These are phyloP conservation scores for Eidolon helvum DNA, from an alignment of 2,113 vertebrate genomes.

Conservation along the genomic window DNA sequence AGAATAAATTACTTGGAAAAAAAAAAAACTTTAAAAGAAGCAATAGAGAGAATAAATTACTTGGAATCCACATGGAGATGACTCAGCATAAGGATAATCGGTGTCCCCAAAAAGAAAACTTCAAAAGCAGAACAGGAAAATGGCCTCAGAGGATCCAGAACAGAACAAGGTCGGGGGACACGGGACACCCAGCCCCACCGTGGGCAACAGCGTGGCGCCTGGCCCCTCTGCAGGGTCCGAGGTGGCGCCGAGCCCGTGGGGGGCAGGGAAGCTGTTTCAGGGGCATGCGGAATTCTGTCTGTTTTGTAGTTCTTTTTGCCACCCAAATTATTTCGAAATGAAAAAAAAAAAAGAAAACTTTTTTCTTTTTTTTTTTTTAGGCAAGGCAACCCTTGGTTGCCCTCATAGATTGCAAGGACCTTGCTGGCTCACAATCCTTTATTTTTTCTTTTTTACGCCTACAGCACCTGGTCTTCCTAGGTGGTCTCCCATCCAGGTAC, in stretches of 20 bases:
- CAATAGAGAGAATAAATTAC: too few relatives aligned
- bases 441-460: too few relatives aligned
- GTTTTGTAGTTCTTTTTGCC: not conserved
- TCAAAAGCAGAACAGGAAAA: not conserved
- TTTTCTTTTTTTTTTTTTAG: not conserved
- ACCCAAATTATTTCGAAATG: not conserved
- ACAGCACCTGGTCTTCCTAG: too few relatives aligned
- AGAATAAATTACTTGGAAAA: too few relatives aligned
- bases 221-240: not conserved
- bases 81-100: fast-evolving
- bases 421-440: too few relatives aligned
- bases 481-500: too few relatives aligned
- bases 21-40: not conserved
- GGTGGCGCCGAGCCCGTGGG: not conserved
- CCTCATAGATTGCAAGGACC: too few relatives aligned
- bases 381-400: too few relatives aligned
- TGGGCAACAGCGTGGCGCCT: too few relatives aligned
- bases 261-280: not conserved
- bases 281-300: not conserved
- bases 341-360: not conserved
- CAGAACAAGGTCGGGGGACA: too few relatives aligned
- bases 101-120: not conserved
- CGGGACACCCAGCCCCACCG: too few relatives aligned
- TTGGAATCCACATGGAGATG: not conserved
- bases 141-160: not conserved